A percentile compares a stretch with the other conserved stretches of the same genome.
Conservation (phyloP, 2,113 vertebrate genomes). For the Myotis yumanensis region DNA sequence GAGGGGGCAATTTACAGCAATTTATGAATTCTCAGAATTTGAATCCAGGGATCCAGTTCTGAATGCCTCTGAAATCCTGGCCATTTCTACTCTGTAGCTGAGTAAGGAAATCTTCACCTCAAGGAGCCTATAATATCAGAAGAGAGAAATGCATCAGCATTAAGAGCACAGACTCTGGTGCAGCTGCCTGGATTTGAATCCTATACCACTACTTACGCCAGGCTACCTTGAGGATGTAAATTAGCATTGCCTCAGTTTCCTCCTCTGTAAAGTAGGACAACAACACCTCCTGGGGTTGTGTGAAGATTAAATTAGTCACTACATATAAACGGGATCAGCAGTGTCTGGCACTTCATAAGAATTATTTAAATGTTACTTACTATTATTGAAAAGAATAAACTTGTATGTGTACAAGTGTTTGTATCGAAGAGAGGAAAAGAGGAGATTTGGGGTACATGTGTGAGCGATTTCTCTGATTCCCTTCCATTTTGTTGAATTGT, state of each 20-base stretch:
- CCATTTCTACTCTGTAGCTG: background rate
- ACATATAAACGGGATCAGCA: background rate
- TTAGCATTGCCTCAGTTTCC: background rate
- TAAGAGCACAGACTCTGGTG: background rate
- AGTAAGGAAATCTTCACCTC: background rate
- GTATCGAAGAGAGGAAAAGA: background rate
- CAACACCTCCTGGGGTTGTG: background rate
- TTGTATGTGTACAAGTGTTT: background rate
- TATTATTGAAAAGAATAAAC: background rate
- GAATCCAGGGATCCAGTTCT: background rate
- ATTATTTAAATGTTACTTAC: background rate
- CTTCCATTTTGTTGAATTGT: constrained; percentile 1
- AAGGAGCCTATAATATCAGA: background rate
- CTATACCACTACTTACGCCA: background rate
- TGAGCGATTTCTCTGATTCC: background rate
- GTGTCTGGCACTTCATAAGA: background rate
- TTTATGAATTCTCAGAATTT: background rate
- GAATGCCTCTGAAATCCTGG: background rate
- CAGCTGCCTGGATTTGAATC: background rate
- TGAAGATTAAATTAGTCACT: background rate
- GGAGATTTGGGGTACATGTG: background rate
- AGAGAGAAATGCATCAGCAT: background rate
- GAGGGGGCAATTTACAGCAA: background rate
- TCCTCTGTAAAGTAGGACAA: background rate
- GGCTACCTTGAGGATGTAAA: background rate